phyloP scores from a whole-genome alignment of 1,140 invertebrate species.

The Aphelenchoides besseyi region DNA sequence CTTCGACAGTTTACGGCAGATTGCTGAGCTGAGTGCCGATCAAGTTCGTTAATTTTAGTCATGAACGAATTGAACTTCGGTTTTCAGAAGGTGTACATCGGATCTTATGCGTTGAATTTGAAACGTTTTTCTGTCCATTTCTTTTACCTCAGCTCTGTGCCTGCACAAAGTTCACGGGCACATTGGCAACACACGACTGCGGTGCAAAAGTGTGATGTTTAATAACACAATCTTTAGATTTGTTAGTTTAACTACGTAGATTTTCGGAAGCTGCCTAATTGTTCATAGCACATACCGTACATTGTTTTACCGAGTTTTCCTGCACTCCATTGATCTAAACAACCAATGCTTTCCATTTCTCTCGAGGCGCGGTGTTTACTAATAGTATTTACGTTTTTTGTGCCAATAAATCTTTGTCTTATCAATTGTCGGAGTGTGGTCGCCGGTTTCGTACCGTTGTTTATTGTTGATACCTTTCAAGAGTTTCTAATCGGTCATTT shows the following conservation, averaged over 20 bases:
- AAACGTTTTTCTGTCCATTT: conserved; percentile 13
- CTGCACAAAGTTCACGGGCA: not conserved
- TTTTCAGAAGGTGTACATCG: conserved; percentile 8
- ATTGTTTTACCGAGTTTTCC: not conserved
- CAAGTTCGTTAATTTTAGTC: conserved; percentile 2
- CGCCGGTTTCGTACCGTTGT: too few species aligned
- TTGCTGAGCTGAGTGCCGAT: not conserved
- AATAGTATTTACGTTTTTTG: not conserved
- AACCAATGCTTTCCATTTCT: too few species aligned
- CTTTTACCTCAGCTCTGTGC: conserved; percentile 7
- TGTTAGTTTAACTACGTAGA: too few species aligned
- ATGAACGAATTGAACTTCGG: not conserved
- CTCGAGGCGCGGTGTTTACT: conserved; percentile 1
- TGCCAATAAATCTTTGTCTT: not conserved
- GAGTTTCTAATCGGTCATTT: not conserved
- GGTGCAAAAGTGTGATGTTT: not conserved
- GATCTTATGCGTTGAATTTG: not conserved
- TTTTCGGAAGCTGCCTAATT: too few species aligned
- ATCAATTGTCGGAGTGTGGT: too few species aligned
- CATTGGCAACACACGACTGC: not conserved
- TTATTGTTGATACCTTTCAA: not conserved
- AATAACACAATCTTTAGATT: not conserved
- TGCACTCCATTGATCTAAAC: not conserved
- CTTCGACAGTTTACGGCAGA: not conserved
- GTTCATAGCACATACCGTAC: too few species aligned